A percentile compares a stretch with the other conserved stretches of the same genome.
Evolutionary conservation across 2,888 invertebrate species (phyloP).

Genomic region (Leptarthrus brevirostris): DNA sequence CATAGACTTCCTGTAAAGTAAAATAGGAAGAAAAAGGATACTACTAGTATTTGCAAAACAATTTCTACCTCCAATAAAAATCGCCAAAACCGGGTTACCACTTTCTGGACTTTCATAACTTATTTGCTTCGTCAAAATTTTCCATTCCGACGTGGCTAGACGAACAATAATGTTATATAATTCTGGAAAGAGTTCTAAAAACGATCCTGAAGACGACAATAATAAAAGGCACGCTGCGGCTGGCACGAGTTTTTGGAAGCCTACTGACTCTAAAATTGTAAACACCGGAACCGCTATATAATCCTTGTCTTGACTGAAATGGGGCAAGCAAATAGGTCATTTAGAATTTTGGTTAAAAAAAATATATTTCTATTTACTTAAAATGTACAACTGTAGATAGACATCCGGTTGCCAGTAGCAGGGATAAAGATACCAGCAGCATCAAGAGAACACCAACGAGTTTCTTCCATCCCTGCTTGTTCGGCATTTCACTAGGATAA

Average conservation of each 20-base stretch:
- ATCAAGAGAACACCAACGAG: slow-evolving; percentile 59
- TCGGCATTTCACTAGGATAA: slow-evolving; percentile 63
- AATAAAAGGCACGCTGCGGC: slow-evolving; percentile 70
- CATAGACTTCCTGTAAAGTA: slow-evolving; percentile 68
- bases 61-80: slow-evolving; percentile 69
- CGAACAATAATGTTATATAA: slow-evolving; percentile 69
- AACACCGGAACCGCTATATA: slow-evolving; percentile 67
- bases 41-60: not conserved
- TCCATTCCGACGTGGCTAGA: slow-evolving; percentile 71
- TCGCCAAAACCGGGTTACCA: slow-evolving; percentile 70
- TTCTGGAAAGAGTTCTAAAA: slow-evolving; percentile 70
- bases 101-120: slow-evolving; percentile 70
- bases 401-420: slow-evolving; percentile 62
- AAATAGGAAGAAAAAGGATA: slow-evolving; percentile 8
- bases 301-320: slow-evolving; percentile 60
- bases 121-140: slow-evolving; percentile 69
- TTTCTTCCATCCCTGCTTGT: slow-evolving; percentile 59
- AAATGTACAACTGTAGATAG: slow-evolving; percentile 64
- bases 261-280: slow-evolving; percentile 69
- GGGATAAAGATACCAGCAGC: slow-evolving; percentile 60
- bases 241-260: slow-evolving; percentile 69
- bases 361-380: slow-evolving; percentile 58
- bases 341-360: slow-evolving; percentile 6
- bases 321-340: too few species aligned
- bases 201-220: slow-evolving; percentile 69